These are phyloP conservation scores for Drosophila anomalipes DNA, from an alignment of 2,888 invertebrate genomes.

Conservation along the genomic window DNA sequence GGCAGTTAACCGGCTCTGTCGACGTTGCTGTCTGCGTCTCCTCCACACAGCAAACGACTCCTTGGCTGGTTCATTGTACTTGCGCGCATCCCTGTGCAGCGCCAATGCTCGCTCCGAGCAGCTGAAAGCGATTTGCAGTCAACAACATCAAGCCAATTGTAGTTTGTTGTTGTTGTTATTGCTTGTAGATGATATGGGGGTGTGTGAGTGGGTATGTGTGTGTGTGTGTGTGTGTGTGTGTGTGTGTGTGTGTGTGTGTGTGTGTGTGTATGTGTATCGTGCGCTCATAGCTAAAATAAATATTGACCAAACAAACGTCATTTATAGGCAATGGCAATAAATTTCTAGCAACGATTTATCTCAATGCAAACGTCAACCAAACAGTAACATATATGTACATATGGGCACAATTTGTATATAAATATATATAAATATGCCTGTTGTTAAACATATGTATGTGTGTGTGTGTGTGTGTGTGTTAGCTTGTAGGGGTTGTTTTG, in stretches of 20 bases:
- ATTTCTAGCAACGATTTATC: constrained; percentile 63
- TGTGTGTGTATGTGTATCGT: constrained; percentile 14
- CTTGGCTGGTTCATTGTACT: constrained; percentile 56
- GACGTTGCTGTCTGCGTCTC: background rate
- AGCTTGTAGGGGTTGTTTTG: constrained; percentile 10
- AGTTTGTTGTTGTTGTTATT: constrained; percentile 22
- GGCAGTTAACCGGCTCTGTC: constrained; percentile 41
- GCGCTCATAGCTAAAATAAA: constrained; percentile 56
- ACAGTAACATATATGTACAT: constrained; percentile 13
- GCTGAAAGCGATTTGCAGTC: constrained; percentile 57
- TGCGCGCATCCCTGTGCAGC: constrained; percentile 50
- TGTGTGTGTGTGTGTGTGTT: constrained; percentile 1
- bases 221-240: constrained; percentile 5
- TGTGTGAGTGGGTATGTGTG: constrained; percentile 13
- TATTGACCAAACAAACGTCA: constrained; percentile 76
- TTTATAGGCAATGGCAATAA: constrained; percentile 43
- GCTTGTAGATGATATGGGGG: constrained; percentile 5
- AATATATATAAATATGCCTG: background rate
- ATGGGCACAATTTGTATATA: background rate
- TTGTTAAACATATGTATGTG: background rate
- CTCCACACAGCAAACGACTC: constrained; percentile 8
- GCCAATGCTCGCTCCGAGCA: constrained; percentile 25
- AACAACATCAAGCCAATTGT: constrained; percentile 50
- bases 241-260: constrained; percentile 6
- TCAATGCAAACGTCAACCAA: constrained; percentile 46